These are phyloP conservation scores for Meteorus colon DNA, from an alignment of 2,888 invertebrate species.

Conservation along the genomic window DNA sequence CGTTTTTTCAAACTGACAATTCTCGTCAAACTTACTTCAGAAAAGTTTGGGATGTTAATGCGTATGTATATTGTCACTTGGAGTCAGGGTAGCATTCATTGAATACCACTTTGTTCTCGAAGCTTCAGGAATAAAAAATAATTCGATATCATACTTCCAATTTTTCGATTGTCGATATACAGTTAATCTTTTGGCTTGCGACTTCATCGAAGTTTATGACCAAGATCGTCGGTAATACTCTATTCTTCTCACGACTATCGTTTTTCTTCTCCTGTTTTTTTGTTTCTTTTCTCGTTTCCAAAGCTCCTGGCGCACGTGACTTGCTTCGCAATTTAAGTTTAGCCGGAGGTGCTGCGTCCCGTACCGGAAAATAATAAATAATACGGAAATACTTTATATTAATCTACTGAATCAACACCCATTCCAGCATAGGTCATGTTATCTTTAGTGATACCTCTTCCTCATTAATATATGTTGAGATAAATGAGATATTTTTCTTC, in stretches of 20 bases:
- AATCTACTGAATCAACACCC: slow-evolving; percentile 19
- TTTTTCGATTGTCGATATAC: slow-evolving; percentile 29
- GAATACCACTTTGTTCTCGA: too few relatives aligned
- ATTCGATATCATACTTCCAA: slow-evolving; percentile 31
- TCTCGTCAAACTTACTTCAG: too few relatives aligned
- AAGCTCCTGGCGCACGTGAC: slow-evolving; percentile 46
- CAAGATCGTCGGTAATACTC: slow-evolving; percentile 49
- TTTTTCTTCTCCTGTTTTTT: slow-evolving; percentile 17
- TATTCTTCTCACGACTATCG: slow-evolving; percentile 24
- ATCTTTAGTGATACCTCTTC: background rate
- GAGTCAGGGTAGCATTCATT: too few relatives aligned
- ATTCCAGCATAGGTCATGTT: background rate
- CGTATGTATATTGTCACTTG: too few relatives aligned
- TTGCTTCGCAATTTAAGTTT: slow-evolving; percentile 44
- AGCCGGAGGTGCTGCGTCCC: slow-evolving; percentile 25
- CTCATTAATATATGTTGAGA: background rate
- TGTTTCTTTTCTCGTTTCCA: slow-evolving; percentile 9
- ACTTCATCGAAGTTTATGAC: slow-evolving; percentile 51
- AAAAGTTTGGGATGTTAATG: too few relatives aligned
- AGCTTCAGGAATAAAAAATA: background rate
- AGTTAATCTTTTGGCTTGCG: slow-evolving; percentile 53
- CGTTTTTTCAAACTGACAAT: too few relatives aligned
- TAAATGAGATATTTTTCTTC: background rate
- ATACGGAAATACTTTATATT: slow-evolving; percentile 36
- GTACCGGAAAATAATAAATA: slow-evolving; percentile 48